These are phyloP conservation scores for Drosophila infuscata DNA, from an alignment of 2,888 invertebrate genomes.

Conservation along the genomic window DNA sequence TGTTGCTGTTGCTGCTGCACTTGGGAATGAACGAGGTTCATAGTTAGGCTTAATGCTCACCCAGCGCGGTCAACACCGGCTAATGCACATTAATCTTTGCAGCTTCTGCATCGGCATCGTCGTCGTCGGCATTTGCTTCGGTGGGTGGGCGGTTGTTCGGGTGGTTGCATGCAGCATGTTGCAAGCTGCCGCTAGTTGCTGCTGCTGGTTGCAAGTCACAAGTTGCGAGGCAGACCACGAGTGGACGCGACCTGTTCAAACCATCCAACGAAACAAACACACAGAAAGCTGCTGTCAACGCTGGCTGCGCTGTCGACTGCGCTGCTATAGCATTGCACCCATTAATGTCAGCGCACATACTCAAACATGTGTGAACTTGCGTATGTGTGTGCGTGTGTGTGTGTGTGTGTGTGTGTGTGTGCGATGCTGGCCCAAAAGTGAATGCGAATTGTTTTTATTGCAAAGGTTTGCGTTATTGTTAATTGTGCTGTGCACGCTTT, in stretches of 20 bases:
- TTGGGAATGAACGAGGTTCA: conserved; percentile 13
- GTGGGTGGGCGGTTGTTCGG: conserved; percentile 50
- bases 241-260: conserved; percentile 47
- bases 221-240: conserved; percentile 40
- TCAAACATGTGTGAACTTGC: conserved; percentile 36
- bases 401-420: conserved; percentile 30
- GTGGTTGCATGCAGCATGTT: conserved; percentile 26
- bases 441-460: conserved; percentile 71
- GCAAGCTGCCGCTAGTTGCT: conserved; percentile 44
- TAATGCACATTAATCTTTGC: conserved; percentile 60
- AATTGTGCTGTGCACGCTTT: conserved; percentile 46
- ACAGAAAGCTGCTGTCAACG: conserved; percentile 42
- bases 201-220: conserved; percentile 42
- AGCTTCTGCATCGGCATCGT: conserved; percentile 9
- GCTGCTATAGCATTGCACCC: conserved; percentile 65
- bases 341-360: conserved; percentile 73
- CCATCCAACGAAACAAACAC: conserved; percentile 13
- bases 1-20: background rate
- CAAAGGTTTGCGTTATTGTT: conserved; percentile 65
- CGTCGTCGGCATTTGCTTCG: background rate
- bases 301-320: conserved; percentile 45
- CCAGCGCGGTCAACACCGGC: conserved; percentile 61
- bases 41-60: conserved; percentile 46
- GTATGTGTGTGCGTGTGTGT: conserved; percentile 19
- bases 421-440: conserved; percentile 58